Conservation (phyloP, 2,888 invertebrate species). For the Orchestes rusci region DNA sequence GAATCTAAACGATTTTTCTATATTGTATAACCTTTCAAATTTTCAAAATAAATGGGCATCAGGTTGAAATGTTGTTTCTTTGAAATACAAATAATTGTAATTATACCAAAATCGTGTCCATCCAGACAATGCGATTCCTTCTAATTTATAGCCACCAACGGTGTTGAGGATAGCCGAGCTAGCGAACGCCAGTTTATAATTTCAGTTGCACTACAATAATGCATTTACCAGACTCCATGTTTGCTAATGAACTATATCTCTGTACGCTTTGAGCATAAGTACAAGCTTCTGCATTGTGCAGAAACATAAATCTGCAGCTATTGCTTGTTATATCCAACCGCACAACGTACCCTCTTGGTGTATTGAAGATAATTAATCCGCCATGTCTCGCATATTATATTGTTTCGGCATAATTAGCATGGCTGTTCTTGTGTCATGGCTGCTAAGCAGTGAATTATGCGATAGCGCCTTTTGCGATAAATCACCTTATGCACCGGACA, state of each 20-base stretch:
- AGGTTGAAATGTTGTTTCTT: no score
- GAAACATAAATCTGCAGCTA: conserved; percentile 32
- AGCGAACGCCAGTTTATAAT: conserved; percentile 12
- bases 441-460: conserved; percentile 21
- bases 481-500: conserved; percentile 22
- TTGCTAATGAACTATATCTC: conserved; percentile 25
- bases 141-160: no score
- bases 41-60: no score
- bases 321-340: conserved; percentile 32
- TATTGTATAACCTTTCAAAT: no score
- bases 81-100: no score
- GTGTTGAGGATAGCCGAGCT: no score
- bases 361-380: conserved; percentile 44
- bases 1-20: no score
- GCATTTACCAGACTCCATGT: conserved; percentile 21
- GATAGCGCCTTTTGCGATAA: conserved; percentile 18
- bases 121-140: no score
- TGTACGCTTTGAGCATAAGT: conserved; percentile 19
- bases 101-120: no score
- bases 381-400: conserved; percentile 43
- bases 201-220: conserved; percentile 17
- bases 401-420: conserved; percentile 45
- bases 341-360: conserved; percentile 38
- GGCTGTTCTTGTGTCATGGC: conserved; percentile 38
- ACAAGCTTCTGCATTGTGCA: conserved; percentile 22